These are phyloP conservation scores for Gallirallus australis DNA, from an alignment of 2,797 vertebrate genomes.

Conservation along the genomic window DNA sequence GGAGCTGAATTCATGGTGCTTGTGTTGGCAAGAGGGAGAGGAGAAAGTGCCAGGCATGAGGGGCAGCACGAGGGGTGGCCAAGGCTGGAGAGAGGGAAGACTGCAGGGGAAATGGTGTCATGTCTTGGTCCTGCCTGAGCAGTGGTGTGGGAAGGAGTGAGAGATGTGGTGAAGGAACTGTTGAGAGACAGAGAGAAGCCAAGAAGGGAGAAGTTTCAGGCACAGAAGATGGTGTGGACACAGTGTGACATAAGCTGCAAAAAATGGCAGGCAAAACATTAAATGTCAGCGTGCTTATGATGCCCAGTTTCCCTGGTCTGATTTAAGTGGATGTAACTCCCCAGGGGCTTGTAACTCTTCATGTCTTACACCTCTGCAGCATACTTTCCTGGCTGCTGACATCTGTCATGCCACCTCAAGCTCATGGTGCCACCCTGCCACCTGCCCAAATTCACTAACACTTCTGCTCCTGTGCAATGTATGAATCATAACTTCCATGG, in stretches of 20 bases:
- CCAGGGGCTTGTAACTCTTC: not conserved
- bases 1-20: not conserved
- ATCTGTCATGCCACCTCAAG: conserved; percentile 48
- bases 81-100: not conserved
- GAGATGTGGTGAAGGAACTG: not conserved
- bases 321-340: conserved; percentile 41
- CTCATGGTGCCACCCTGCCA: conserved; percentile 1
- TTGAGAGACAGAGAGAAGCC: not conserved
- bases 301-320: conserved; percentile 28
- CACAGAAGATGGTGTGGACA: not conserved
- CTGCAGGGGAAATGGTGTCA: conserved; percentile 13
- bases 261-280: conserved; percentile 27
- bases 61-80: not conserved
- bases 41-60: not conserved
- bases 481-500: conserved; percentile 50
- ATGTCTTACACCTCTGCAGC: conserved; percentile 28
- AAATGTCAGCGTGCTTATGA: not conserved
- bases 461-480: conserved; percentile 25
- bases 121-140: not conserved
- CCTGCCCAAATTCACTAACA: conserved; percentile 64
- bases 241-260: conserved; percentile 30
- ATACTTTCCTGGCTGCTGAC: conserved; percentile 43
- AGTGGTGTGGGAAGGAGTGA: not conserved
- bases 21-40: not conserved
- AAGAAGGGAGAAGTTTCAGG: not conserved